These are phyloP conservation scores for Sphenopsis melanotis DNA, from an alignment of 2,797 vertebrate genomes.

Conservation along the genomic window DNA sequence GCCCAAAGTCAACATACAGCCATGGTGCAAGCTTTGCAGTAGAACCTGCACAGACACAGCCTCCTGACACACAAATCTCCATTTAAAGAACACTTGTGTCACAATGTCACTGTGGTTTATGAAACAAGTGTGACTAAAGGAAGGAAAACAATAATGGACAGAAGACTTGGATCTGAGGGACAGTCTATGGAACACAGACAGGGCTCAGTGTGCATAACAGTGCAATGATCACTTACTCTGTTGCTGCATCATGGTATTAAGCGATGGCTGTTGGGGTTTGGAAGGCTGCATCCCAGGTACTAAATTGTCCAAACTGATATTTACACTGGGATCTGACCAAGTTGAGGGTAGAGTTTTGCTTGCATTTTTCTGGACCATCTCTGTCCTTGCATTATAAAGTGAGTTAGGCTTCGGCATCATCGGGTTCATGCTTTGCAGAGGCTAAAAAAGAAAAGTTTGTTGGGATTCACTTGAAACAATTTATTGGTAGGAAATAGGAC, in stretches of 20 bases:
- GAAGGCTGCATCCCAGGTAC: constrained; percentile 90
- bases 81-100: background rate
- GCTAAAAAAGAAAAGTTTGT: constrained; percentile 65
- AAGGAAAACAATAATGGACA: background rate
- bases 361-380: constrained; percentile 83
- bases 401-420: constrained; percentile 82
- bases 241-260: constrained; percentile 95
- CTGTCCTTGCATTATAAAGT: constrained; percentile 79
- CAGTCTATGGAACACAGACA: background rate
- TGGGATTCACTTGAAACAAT: background rate
- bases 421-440: constrained; percentile 81
- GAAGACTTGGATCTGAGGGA: background rate
- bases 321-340: constrained; percentile 94
- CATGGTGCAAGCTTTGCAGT: background rate
- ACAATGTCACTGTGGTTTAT: background rate
- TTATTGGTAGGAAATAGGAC: background rate
- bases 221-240: constrained; percentile 80
- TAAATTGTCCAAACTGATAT: constrained; percentile 97
- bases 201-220: background rate
- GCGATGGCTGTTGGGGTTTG: constrained; percentile 89
- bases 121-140: background rate
- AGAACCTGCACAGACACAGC: background rate
- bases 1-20: background rate
- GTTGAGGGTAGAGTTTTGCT: constrained; percentile 90
- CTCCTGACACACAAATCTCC: background rate